A percentile compares a stretch with the other conserved stretches of the same genome.
phyloP scores from a whole-genome alignment of 2,113 vertebrate species.

The Oncorhynchus nerka region DNA sequence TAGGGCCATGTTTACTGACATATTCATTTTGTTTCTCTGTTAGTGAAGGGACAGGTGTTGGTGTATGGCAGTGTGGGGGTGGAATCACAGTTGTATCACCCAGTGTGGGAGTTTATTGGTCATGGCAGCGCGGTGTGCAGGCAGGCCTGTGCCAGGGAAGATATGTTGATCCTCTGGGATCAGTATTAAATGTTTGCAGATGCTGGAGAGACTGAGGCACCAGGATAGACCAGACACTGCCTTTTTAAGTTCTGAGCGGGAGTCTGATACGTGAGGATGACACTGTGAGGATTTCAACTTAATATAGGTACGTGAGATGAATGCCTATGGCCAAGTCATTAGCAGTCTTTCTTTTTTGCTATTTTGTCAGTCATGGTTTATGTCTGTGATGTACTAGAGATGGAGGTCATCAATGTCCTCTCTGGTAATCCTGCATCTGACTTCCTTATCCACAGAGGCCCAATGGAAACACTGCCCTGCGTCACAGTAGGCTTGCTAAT shows the following conservation, averaged over 20 bases:
- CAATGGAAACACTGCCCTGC: conserved; percentile 40
- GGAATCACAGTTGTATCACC: neutral
- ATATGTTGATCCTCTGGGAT: conserved; percentile 35
- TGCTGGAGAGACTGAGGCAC: conserved; percentile 32
- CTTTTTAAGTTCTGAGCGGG: neutral
- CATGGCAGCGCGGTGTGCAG: conserved; percentile 16
- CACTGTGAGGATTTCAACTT: neutral
- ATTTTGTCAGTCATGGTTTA: conserved; percentile 9
- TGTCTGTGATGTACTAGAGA: too few species aligned
- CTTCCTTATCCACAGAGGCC: conserved; percentile 7
- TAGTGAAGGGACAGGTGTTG: too few species aligned
- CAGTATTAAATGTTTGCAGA: conserved; percentile 45
- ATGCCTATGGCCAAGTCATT: too few species aligned
- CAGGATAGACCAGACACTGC: conserved; percentile 4
- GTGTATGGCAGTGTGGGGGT: neutral
- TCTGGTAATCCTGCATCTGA: neutral
- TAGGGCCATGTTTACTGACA: neutral
- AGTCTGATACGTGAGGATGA: neutral
- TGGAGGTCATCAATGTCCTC: neutral
- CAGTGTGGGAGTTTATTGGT: neutral
- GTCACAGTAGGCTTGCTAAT: conserved; percentile 10
- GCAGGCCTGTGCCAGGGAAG: conserved; percentile 29
- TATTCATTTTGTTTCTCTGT: neutral
- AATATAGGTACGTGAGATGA: too few species aligned
- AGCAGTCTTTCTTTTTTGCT: too few species aligned